Base-by-base conservation (phyloP, 2,888 invertebrate species). In the Operophtera brumata region DNA sequence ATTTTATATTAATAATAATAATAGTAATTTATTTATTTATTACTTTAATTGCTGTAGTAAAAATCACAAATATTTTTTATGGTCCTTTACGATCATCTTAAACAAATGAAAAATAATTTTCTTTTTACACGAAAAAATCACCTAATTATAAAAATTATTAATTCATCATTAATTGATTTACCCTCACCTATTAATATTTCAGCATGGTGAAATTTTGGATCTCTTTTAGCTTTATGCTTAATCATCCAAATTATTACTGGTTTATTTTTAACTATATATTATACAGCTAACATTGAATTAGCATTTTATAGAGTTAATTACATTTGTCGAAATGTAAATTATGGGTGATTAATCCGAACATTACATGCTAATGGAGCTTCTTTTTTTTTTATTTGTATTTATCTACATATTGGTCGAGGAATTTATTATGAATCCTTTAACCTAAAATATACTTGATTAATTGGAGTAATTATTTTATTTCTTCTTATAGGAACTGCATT, bases 331-430 rank as follows among this genome's bases (percentile, higher is more conserved):
- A 92, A 94, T 86, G 92, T 94, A 61, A 94, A 93, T 72, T 91
- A 92, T 75, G 94, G 94, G 0, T 94, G 94, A 91, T 65, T 94
- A 77, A 78, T 94, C 50, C 94, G 93, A 62, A 90, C 91, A 1
- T 13, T 93, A 5, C 94, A 95, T 71, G 92, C 93, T 44, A 95
- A 95, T 77, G 94, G 94, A 40, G 94, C 94, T 37, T 94, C 93
- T 30, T 91, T 94, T 68, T 94, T 94, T 75, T 94, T 94, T 86
- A 91, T 94, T 81, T 93, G 92, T 77, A 78, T 94, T 70, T 94
- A 93, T 69, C 25, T 92, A 1, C 94, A 94, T 81, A 91, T 93
- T 71, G 93, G 93, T 0, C 94, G 94, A 82, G 93, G 93, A 60
- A 86, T 84, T 79, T 83, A 86, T 65, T 86, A 86, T 75, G 86